phyloP scores from a whole-genome alignment of 2,113 vertebrate genomes.

The Nymphicus hollandicus region DNA sequence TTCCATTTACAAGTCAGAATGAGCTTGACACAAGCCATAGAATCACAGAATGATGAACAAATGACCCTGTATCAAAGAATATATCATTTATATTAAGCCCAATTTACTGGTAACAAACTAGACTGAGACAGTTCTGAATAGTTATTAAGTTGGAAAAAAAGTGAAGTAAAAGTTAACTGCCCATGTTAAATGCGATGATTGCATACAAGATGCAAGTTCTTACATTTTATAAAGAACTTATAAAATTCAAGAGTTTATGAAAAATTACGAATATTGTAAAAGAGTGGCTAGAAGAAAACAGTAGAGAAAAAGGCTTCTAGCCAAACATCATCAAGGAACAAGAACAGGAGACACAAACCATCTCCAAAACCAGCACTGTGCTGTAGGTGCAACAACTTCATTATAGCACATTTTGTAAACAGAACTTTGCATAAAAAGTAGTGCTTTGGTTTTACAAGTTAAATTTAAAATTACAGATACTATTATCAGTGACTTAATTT shows the following conservation, averaged over 20 bases:
- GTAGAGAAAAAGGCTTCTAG: neutral
- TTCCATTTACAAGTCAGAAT: neutral
- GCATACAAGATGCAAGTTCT: neutral
- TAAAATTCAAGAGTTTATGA: neutral
- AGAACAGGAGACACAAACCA: neutral
- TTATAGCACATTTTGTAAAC: neutral
- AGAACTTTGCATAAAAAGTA: neutral
- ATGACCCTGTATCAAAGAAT: neutral
- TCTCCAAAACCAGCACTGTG: neutral
- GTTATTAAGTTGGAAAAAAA: neutral
- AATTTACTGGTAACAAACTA: neutral
- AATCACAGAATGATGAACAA: neutral
- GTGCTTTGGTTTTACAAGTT: neutral
- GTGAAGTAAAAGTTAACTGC: neutral
- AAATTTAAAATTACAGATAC: conserved; percentile 5
- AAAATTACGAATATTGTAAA: neutral
- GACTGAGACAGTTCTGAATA: neutral
- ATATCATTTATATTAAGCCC: neutral
- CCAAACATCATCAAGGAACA: neutral
- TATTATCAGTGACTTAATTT: conserved; percentile 49
- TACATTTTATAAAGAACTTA: neutral
- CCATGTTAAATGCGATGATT: neutral
- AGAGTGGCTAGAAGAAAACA: neutral
- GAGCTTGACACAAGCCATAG: neutral
- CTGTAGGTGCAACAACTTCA: neutral